A percentile compares a stretch with the other conserved stretches of the same genome.
phyloP scores from a whole-genome alignment of 2,113 vertebrate genomes.

The Vireo altiloquus region DNA sequence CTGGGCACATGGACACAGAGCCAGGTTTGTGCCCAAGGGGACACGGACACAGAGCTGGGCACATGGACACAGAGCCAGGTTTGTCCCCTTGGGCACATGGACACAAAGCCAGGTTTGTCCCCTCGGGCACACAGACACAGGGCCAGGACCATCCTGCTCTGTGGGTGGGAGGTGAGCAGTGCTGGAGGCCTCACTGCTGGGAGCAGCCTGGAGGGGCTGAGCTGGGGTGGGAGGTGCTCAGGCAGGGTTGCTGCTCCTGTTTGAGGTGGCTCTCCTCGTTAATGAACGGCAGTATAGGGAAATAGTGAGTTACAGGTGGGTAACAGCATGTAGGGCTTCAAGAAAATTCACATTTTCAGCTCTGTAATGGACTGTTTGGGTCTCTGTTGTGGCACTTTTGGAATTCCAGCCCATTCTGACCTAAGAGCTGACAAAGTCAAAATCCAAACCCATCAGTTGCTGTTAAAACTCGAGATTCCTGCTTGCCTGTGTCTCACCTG shows the following conservation, averaged over 20 bases:
- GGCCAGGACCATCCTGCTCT: too few relatives aligned
- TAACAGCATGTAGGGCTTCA: neutral
- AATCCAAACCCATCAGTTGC: neutral
- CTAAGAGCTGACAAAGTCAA: neutral
- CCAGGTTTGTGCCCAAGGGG: too few relatives aligned
- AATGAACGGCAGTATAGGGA: neutral
- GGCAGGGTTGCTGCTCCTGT: neutral
- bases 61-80: too few relatives aligned
- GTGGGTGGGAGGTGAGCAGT: accelerated
- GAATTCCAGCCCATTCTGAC: neutral
- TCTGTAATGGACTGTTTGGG: too few relatives aligned
- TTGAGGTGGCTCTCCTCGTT: accelerated
- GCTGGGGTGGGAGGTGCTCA: neutral
- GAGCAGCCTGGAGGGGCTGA: neutral
- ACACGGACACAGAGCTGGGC: too few relatives aligned
- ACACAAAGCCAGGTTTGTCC: too few relatives aligned
- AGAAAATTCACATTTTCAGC: neutral
- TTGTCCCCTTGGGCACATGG: too few relatives aligned
- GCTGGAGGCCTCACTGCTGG: neutral
- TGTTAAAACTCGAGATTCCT: neutral
- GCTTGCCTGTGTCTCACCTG: neutral
- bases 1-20: too few relatives aligned
- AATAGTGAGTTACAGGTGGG: neutral
- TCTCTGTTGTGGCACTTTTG: neutral
- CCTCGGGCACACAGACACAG: too few relatives aligned